Evolutionary conservation across 2,113 vertebrate genomes (phyloP).

Genomic region (Oryzias celebensis): DNA sequence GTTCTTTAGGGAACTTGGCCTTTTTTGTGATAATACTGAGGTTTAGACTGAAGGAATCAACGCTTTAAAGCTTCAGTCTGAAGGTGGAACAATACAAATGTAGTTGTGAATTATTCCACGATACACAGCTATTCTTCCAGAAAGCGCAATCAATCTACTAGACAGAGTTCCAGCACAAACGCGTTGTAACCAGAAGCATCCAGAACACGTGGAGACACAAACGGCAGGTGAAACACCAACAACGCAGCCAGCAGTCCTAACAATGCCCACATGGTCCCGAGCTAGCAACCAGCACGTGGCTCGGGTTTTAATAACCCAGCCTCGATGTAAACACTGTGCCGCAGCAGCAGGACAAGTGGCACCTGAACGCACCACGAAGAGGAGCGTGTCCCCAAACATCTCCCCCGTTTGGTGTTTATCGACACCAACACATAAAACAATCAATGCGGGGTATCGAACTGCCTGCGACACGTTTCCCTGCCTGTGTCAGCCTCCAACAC

Average conservation of each 20-base stretch:
- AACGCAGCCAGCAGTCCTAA: slow-evolving; percentile 57
- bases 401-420: slow-evolving; percentile 1
- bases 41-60: slow-evolving; percentile 29
- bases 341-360: slow-evolving; percentile 1
- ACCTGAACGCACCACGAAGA: slow-evolving; percentile 25
- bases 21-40: slow-evolving; percentile 35
- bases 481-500: neutral
- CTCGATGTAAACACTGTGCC: slow-evolving; percentile 51
- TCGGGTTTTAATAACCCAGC: slow-evolving; percentile 22
- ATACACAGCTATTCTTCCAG: no score
- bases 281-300: slow-evolving; percentile 62
- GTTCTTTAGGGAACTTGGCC: slow-evolving; percentile 11
- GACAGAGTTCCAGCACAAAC: no score
- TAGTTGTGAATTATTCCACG: no score
- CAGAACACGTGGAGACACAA: no score
- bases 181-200: no score
- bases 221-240: neutral
- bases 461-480: neutral
- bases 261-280: slow-evolving; percentile 59
- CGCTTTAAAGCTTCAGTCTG: slow-evolving; percentile 4
- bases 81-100: no score
- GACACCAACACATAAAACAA: no score
- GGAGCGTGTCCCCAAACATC: neutral
- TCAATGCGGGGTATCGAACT: neutral
- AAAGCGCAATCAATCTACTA: no score